Percentiles rank a stretch among this genome's conserved stretches.
These are phyloP conservation scores for Anorthoa munda DNA, from an alignment of 2,888 invertebrate genomes.

Conservation along the genomic window DNA sequence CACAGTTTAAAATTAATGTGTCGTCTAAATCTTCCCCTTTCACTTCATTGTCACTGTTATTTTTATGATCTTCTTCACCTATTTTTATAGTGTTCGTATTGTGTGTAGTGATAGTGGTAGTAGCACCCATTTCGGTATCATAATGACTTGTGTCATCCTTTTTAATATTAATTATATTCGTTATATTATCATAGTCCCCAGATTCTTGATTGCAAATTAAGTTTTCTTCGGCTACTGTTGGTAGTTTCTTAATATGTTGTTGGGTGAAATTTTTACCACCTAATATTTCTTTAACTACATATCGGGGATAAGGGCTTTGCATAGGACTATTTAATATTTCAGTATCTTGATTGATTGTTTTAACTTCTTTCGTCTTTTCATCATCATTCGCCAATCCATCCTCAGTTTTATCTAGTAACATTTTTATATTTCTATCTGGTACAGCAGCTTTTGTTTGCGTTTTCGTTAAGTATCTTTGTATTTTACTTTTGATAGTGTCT, in stretches of 20 bases:
- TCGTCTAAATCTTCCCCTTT: background rate
- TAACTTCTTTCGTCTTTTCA: constrained; percentile 11
- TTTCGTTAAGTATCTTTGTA: constrained; percentile 78
- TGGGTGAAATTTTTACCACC: background rate
- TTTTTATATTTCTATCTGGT: constrained; percentile 55
- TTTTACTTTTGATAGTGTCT: constrained; percentile 77
- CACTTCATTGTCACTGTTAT: background rate
- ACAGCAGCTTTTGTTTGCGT: constrained; percentile 56
- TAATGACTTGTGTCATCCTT: background rate
- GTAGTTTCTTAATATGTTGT: background rate
- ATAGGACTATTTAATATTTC: constrained; percentile 2
- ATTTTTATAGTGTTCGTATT: background rate
- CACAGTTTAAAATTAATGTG: constrained; percentile 8
- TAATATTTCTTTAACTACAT: constrained; percentile 63
- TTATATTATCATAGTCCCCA: background rate
- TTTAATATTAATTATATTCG: background rate
- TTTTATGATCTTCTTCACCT: background rate
- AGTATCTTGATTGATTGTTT: background rate
- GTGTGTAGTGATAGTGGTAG: background rate
- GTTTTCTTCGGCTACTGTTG: background rate
- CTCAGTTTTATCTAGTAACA: constrained; percentile 58
- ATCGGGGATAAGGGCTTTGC: constrained; percentile 26
- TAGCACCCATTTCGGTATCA: background rate
- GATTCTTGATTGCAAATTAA: background rate
- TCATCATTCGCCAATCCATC: background rate